Evolutionary conservation across 2,888 invertebrate species (phyloP).

Genomic region (Catocala sponsa): DNA sequence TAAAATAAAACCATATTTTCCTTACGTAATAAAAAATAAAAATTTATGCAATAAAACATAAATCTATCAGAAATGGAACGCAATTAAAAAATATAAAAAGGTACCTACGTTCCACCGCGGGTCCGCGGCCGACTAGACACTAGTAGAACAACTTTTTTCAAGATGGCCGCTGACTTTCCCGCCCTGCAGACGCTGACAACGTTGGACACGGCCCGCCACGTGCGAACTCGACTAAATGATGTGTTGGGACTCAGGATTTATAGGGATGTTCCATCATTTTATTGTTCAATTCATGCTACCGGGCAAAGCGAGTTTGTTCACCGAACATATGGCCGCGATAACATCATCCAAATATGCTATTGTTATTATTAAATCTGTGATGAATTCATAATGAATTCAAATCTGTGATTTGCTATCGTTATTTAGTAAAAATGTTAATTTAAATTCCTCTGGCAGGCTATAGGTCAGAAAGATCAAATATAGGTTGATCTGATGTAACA

Average conservation of each 20-base stretch:
- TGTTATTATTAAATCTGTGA: background rate
- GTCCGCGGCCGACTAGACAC: slow-evolving; percentile 52
- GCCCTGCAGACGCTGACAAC: slow-evolving; percentile 69
- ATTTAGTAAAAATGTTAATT: slow-evolving; percentile 31
- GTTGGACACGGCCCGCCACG: slow-evolving; percentile 69
- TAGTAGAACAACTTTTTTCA: slow-evolving; percentile 75
- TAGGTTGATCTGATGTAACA: slow-evolving; percentile 1
- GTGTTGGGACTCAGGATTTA: slow-evolving; percentile 53
- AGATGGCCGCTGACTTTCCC: slow-evolving; percentile 74
- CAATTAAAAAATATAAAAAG: slow-evolving; percentile 55
- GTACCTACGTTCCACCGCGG: slow-evolving; percentile 30
- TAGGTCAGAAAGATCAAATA: slow-evolving; percentile 5
- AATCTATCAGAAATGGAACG: slow-evolving; percentile 51
- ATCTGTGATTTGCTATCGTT: slow-evolving; percentile 35
- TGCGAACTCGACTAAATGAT: slow-evolving; percentile 67
- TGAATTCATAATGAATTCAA: slow-evolving; percentile 31
- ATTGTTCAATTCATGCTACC: slow-evolving; percentile 45
- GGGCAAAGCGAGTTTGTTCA: slow-evolving; percentile 28
- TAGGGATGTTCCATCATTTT: slow-evolving; percentile 54
- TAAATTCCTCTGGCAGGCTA: background rate
- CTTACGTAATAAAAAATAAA: slow-evolving; percentile 28
- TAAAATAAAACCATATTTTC: slow-evolving; percentile 42
- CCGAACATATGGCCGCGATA: slow-evolving; percentile 9
- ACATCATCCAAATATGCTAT: slow-evolving; percentile 7
- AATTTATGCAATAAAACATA: slow-evolving; percentile 46